Evolutionary conservation across 2,797 vertebrate species (phyloP).

Genomic region (Emys orbicularis): DNA sequence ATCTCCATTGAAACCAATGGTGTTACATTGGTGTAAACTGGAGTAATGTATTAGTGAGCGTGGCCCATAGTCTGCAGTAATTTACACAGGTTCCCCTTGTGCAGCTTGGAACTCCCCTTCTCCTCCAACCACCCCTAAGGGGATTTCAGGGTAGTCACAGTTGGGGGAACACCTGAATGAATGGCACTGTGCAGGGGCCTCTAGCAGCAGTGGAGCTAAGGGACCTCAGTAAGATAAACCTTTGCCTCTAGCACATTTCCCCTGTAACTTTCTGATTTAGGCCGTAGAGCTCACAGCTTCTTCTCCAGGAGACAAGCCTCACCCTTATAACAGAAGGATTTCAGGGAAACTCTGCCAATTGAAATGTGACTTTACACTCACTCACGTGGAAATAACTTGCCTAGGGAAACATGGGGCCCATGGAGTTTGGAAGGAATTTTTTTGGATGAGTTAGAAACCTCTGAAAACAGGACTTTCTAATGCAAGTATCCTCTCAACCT

Average conservation of each 20-base stretch:
- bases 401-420: background rate
- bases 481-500: background rate
- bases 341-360: background rate
- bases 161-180: background rate
- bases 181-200: background rate
- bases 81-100: conserved; percentile 21
- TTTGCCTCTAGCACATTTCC: accelerated
- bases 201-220: background rate
- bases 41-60: accelerated
- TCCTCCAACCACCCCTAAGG: background rate
- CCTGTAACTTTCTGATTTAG: background rate
- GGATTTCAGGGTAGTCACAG: conserved; percentile 13
- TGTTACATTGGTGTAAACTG: accelerated
- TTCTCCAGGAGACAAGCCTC: background rate
- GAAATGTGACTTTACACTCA: background rate
- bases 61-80: accelerated
- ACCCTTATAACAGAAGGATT: background rate
- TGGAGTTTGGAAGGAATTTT: background rate
- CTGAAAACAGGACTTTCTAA: background rate
- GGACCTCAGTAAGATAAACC: background rate
- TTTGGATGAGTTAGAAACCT: background rate
- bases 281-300: accelerated
- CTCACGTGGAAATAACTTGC: background rate
- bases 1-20: accelerated
- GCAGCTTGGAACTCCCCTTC: background rate